Conservation (phyloP, 2,888 invertebrate species). For the Acleris cristana region DNA sequence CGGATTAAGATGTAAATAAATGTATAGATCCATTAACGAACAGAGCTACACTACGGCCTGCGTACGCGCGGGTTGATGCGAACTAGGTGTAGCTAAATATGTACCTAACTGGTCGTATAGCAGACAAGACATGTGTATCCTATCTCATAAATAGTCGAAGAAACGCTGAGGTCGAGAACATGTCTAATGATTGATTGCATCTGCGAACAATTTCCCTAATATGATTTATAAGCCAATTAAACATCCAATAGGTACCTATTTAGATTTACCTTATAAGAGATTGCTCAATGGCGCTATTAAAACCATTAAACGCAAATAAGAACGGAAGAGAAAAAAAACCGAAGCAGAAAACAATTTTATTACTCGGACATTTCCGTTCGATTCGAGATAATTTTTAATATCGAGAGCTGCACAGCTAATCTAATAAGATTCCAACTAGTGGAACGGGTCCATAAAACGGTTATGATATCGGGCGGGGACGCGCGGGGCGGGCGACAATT, state of each 20-base stretch:
- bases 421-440: conserved; percentile 67
- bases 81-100: conserved; percentile 13
- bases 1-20: conserved; percentile 72
- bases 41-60: conserved; percentile 41
- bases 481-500: conserved; percentile 57
- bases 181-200: conserved; percentile 19
- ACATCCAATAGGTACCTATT: conserved; percentile 10
- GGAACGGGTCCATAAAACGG: conserved; percentile 61
- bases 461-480: conserved; percentile 56
- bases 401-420: conserved; percentile 60
- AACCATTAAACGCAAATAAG: conserved; percentile 58
- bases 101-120: neutral
- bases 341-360: conserved; percentile 68
- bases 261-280: conserved; percentile 38
- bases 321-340: conserved; percentile 68
- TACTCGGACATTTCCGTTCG: conserved; percentile 69
- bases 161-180: conserved; percentile 11
- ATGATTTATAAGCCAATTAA: conserved; percentile 31
- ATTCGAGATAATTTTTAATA: conserved; percentile 67
- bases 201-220: conserved; percentile 28
- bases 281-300: conserved; percentile 59
- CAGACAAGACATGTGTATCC: conserved; percentile 8
- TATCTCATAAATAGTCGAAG: conserved; percentile 17
- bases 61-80: conserved; percentile 39
- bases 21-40: conserved; percentile 65